These are phyloP conservation scores for Schlechtendalia chinensis DNA, from an alignment of 1,140 invertebrate species.

Conservation along the genomic window DNA sequence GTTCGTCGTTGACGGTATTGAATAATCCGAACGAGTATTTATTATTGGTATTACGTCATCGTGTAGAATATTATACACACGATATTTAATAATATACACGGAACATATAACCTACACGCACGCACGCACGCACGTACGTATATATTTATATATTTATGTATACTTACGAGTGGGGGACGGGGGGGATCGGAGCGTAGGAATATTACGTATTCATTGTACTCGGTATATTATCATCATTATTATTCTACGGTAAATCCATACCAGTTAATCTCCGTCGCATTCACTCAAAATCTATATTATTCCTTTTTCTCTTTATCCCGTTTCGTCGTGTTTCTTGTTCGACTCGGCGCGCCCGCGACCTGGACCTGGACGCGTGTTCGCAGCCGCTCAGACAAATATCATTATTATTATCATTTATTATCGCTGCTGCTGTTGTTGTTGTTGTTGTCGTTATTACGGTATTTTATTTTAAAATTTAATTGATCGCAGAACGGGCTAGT, in stretches of 20 bases:
- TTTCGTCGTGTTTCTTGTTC: neutral
- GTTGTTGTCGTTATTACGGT: neutral
- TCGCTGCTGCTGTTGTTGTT: neutral
- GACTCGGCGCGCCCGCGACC: neutral
- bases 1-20: too few relatives aligned
- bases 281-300: neutral
- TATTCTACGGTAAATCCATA: slow-evolving; percentile 19
- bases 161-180: too few relatives aligned
- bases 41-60: too few relatives aligned
- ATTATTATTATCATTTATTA: slow-evolving; percentile 3
- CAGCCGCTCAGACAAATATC: neutral
- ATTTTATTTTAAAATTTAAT: slow-evolving; percentile 35
- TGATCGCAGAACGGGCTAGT: slow-evolving; percentile 20
- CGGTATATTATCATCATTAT: slow-evolving; percentile 8
- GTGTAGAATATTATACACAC: neutral
- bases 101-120: neutral
- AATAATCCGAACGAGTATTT: too few relatives aligned
- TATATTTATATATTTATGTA: neutral
- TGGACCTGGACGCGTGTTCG: neutral
- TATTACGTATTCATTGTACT: slow-evolving; percentile 24
- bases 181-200: neutral
- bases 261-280: slow-evolving; percentile 27
- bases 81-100: neutral
- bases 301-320: neutral
- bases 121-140: neutral